Percentiles rank a stretch among this genome's conserved stretches.
These are phyloP conservation scores for Euwallacea similis DNA, from an alignment of 1,140 invertebrate species.

Conservation along the genomic window DNA sequence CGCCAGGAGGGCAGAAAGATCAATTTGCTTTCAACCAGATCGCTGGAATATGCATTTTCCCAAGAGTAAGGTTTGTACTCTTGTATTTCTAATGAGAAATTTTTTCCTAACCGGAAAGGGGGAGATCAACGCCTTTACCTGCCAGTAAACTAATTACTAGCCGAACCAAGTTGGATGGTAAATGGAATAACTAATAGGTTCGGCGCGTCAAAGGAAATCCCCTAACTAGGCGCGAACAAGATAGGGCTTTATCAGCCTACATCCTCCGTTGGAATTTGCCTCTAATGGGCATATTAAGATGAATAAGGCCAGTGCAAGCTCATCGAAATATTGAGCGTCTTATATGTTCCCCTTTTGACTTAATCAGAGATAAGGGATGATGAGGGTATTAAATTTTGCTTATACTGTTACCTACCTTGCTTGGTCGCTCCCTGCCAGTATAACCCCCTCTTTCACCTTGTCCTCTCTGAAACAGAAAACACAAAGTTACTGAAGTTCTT, in stretches of 20 bases:
- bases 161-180: background rate
- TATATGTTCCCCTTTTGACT: too few relatives aligned
- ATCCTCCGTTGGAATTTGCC: background rate
- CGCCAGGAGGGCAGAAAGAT: too few relatives aligned
- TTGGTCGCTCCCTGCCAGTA: constrained; percentile 28
- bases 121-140: background rate
- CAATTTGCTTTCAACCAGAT: too few relatives aligned
- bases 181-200: constrained; percentile 5
- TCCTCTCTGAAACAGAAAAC: constrained; percentile 33
- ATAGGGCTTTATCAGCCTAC: background rate
- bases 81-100: too few relatives aligned
- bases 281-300: background rate
- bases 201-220: background rate
- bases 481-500: background rate
- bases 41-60: too few relatives aligned
- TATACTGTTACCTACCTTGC: constrained; percentile 26
- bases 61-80: too few relatives aligned
- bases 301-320: too few relatives aligned
- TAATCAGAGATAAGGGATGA: too few relatives aligned
- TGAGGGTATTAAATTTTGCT: too few relatives aligned
- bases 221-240: constrained; percentile 2
- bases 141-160: constrained; percentile 3
- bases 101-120: too few relatives aligned
- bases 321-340: too few relatives aligned
- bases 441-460: constrained; percentile 32